Conservation (phyloP, 2,888 invertebrate genomes). For the Andrena dorsata region DNA sequence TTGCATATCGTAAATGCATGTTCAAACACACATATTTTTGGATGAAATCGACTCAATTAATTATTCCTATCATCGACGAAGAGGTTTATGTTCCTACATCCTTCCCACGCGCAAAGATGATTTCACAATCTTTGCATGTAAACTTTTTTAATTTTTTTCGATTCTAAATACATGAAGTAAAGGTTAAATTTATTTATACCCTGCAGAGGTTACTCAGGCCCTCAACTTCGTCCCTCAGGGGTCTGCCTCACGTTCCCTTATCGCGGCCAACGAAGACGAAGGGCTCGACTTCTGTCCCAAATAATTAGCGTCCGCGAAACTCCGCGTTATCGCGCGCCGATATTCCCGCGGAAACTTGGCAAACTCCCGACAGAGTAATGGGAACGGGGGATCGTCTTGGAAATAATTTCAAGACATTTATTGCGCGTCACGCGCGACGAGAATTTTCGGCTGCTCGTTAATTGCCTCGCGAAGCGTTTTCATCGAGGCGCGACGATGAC, state of each 20-base stretch:
- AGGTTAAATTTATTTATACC: no score
- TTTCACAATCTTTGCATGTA: no score
- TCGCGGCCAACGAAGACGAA: constrained; percentile 16
- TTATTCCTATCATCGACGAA: no score
- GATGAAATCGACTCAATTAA: no score
- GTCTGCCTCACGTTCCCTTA: constrained; percentile 45
- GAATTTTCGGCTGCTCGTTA: constrained; percentile 64
- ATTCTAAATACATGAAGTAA: no score
- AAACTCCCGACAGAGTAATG: constrained; percentile 42
- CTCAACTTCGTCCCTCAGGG: background rate
- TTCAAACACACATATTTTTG: no score
- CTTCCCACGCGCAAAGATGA: no score
- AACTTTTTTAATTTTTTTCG: no score
- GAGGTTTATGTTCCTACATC: no score
- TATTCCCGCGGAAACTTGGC: constrained; percentile 53
- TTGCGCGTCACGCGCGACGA: constrained; percentile 61
- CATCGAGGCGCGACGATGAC: constrained; percentile 16
- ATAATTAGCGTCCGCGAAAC: constrained; percentile 63
- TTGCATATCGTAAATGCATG: no score
- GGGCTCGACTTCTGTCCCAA: constrained; percentile 43
- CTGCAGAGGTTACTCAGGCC: no score
- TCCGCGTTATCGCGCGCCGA: constrained; percentile 29
- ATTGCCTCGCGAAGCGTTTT: constrained; percentile 47
- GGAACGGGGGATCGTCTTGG: constrained; percentile 67
- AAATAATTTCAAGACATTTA: constrained; percentile 76